These are phyloP conservation scores for Nymphalis polychloros DNA, from an alignment of 2,888 invertebrate species.

Conservation along the genomic window DNA sequence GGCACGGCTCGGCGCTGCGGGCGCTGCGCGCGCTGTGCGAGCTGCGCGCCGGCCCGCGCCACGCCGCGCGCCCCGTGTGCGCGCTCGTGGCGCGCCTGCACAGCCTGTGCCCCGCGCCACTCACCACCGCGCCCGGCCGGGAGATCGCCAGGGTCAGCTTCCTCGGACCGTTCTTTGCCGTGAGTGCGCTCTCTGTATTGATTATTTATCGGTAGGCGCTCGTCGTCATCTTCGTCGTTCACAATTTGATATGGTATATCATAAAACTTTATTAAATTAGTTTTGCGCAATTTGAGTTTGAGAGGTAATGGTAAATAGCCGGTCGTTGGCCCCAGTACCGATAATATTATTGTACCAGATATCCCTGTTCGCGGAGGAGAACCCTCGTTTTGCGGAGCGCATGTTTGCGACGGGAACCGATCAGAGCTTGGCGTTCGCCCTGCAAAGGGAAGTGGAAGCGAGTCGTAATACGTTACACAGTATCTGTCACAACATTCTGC, in stretches of 20 bases:
- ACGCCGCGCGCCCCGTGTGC: conserved; percentile 87
- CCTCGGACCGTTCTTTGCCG: conserved; percentile 94
- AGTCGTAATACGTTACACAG: conserved; percentile 89
- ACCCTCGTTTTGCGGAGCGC: conserved; percentile 92
- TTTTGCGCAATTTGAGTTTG: no score
- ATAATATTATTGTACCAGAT: conserved; percentile 50
- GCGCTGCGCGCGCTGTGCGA: conserved; percentile 91
- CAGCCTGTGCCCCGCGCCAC: conserved; percentile 86
- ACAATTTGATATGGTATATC: no score
- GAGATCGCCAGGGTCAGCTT: conserved; percentile 93
- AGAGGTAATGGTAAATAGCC: no score
- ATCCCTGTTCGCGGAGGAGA: conserved; percentile 96
- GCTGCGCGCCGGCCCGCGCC: conserved; percentile 85
- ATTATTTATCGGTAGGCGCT: no score
- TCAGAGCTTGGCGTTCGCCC: conserved; percentile 84
- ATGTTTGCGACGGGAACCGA: conserved; percentile 83
- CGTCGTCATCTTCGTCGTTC: no score
- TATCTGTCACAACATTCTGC: conserved; percentile 91
- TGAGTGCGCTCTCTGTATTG: conserved; percentile 57
- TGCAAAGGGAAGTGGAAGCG: conserved; percentile 91
- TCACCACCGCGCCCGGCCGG: conserved; percentile 89
- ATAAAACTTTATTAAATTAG: no score
- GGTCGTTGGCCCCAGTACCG: no score
- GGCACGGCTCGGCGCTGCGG: conserved; percentile 86
- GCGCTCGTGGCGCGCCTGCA: conserved; percentile 67